Conservation (phyloP, 2,888 invertebrate genomes). For the Agonopterix alstromeriana region DNA sequence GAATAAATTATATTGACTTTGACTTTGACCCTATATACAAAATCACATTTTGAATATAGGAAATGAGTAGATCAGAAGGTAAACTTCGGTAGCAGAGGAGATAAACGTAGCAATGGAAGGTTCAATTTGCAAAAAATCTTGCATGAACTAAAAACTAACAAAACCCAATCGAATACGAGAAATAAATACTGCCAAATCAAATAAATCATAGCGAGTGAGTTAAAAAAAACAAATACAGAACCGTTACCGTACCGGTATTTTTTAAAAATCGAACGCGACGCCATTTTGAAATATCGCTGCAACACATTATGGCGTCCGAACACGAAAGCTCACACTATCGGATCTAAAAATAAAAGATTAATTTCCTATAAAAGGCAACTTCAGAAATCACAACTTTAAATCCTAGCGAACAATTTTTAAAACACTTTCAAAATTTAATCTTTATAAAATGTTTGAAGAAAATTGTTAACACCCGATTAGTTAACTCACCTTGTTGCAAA, state of each 20-base stretch:
- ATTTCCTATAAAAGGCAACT: slow-evolving; percentile 49
- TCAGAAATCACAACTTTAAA: no score
- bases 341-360: slow-evolving; percentile 67
- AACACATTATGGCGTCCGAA: slow-evolving; percentile 45
- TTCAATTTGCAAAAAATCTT: no score
- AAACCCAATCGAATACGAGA: slow-evolving; percentile 16
- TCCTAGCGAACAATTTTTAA: slow-evolving; percentile 18
- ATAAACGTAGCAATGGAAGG: no score
- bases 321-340: slow-evolving; percentile 47
- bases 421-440: slow-evolving; percentile 34
- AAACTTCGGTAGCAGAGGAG: no score
- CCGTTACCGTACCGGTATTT: slow-evolving; percentile 11
- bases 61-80: no score
- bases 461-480: no score
- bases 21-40: no score
- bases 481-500: no score
- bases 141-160: no score
- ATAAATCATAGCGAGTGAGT: slow-evolving; percentile 8
- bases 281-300: slow-evolving; percentile 57
- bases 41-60: no score
- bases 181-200: slow-evolving; percentile 19
- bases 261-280: slow-evolving; percentile 47
- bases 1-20: no score
- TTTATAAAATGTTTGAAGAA: slow-evolving; percentile 14
- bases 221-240: slow-evolving; percentile 4